Evolutionary conservation across 2,113 vertebrate species (phyloP).

Genomic region (Conger conger): DNA sequence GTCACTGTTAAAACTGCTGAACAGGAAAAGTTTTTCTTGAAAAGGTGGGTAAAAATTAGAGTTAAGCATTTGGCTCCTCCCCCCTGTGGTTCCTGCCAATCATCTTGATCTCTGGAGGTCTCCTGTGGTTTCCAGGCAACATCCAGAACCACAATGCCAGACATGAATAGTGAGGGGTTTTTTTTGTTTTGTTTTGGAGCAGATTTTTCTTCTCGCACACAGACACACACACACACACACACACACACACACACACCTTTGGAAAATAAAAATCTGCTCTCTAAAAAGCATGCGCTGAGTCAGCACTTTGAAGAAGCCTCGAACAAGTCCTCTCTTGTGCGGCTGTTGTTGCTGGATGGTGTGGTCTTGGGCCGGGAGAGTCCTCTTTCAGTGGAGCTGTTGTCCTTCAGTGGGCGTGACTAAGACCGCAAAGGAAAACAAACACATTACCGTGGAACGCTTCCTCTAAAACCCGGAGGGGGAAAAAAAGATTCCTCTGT

Average conservation of each 20-base stretch:
- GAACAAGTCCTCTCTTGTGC: slow-evolving; percentile 28
- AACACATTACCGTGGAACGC: neutral
- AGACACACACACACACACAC: too few relatives aligned
- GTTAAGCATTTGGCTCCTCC: neutral
- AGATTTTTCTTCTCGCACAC: neutral
- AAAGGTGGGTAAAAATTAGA: neutral
- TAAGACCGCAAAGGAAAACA: neutral
- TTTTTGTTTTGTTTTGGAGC: slow-evolving; percentile 11
- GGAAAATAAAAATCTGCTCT: slow-evolving; percentile 1
- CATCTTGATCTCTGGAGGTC: neutral
- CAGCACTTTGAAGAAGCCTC: slow-evolving; percentile 27
- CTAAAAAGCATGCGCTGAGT: slow-evolving; percentile 32
- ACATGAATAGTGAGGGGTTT: slow-evolving; percentile 23
- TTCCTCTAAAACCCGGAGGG: neutral
- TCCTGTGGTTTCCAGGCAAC: slow-evolving; percentile 21
- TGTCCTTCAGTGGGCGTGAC: neutral
- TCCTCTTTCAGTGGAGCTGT: neutral
- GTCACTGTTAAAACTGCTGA: neutral
- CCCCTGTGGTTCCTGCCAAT: neutral
- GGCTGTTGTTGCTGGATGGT: slow-evolving; percentile 1
- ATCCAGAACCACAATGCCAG: slow-evolving; percentile 11
- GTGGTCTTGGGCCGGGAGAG: neutral
- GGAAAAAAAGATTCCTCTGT: neutral
- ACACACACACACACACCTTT: neutral
- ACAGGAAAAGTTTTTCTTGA: neutral